Conservation (phyloP, 2,113 vertebrate species). For the Maccullochella peelii region DNA sequence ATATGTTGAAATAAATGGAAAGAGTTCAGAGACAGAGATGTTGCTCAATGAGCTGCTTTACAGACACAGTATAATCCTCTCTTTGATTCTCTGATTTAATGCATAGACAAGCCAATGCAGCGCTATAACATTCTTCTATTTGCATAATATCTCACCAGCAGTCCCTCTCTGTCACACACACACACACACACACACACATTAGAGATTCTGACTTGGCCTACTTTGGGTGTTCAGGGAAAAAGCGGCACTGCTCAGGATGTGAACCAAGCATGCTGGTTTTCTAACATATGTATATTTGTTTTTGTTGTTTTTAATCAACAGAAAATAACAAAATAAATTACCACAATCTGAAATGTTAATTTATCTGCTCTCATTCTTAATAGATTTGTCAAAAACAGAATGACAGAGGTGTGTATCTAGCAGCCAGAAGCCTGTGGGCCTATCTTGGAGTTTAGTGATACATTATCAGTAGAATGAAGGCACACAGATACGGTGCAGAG, state of each 20-base stretch:
- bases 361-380: not conserved
- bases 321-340: conserved; percentile 35
- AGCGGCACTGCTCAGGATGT: conserved; percentile 13
- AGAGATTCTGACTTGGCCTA: conserved; percentile 67
- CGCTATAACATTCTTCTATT: conserved; percentile 31
- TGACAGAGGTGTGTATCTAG: not conserved
- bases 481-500: conserved; percentile 52
- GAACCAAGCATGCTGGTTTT: conserved; percentile 23
- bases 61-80: conserved; percentile 14
- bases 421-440: conserved; percentile 12
- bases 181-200: conserved; percentile 21
- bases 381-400: not conserved
- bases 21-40: conserved; percentile 22
- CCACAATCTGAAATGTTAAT: conserved; percentile 11
- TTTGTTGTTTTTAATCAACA: conserved; percentile 37
- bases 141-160: conserved; percentile 39
- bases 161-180: not conserved
- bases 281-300: conserved; percentile 9
- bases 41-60: conserved; percentile 15
- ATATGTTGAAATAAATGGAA: not conserved
- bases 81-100: conserved; percentile 48
- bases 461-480: conserved; percentile 44
- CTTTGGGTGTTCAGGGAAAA: conserved; percentile 47
- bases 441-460: conserved; percentile 14
- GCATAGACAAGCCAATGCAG: conserved; percentile 40